A percentile compares a stretch with the other conserved stretches of the same genome.
Conservation (phyloP, 2,113 vertebrate species). For the Chionomys nivalis region DNA sequence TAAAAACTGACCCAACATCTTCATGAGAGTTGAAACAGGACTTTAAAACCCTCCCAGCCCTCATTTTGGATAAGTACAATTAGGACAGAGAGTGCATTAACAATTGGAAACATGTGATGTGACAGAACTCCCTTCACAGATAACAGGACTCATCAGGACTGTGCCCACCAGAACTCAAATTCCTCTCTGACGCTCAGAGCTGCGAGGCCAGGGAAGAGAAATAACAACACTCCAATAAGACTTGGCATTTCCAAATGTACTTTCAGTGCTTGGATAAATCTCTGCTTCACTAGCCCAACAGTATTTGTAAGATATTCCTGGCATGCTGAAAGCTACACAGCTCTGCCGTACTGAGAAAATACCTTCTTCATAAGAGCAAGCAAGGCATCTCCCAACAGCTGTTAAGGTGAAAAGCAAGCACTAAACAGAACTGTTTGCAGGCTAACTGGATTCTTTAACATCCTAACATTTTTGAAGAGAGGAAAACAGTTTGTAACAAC, state of each 20-base stretch:
- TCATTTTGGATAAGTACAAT: background rate
- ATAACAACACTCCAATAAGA: conserved; percentile 34
- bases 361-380: background rate
- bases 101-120: background rate
- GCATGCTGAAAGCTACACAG: conserved; percentile 28
- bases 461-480: conserved; percentile 36
- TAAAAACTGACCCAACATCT: too few species aligned
- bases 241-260: conserved; percentile 53
- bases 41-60: background rate
- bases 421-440: background rate
- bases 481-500: background rate
- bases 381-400: background rate
- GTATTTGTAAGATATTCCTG: conserved; percentile 54
- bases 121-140: background rate
- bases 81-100: background rate
- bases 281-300: background rate
- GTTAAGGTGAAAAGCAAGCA: background rate
- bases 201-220: conserved; percentile 21
- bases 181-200: background rate
- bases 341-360: conserved; percentile 18
- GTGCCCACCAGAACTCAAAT: background rate
- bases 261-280: conserved; percentile 36
- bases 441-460: conserved; percentile 3
- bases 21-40: background rate
- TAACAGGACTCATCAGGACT: background rate